Evolutionary conservation across 2,113 vertebrate genomes (phyloP), one percentile per base, ranked within the genome.

Genomic region (Pheucticus melanocephalus): DNA sequence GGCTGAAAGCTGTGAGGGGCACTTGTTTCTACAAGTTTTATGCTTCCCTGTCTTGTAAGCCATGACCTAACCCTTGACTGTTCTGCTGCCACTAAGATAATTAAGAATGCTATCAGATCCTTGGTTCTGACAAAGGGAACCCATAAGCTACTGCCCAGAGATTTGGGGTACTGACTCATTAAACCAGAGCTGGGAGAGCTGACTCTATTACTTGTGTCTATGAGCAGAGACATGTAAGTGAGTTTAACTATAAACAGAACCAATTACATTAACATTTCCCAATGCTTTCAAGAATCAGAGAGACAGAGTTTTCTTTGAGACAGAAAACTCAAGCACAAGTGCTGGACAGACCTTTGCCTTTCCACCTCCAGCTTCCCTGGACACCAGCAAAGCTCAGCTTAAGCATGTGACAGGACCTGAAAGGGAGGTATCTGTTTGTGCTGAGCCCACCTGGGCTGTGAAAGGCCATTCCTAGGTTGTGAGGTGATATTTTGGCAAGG

Each of bases 191-290:
- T 92, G 80, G 79, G 90, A 89, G 76, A 92, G 66, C 44, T 59
- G 47, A 65, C 84, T 80, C 44, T 85, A 69, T 77, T 78, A 71
- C 75, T 95, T 3, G 1, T 51, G 60, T 53, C 73, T 94, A 51
- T 60, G 76, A 94, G 63, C 39, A 57, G 70, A 95, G 48, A 85
- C 53, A 33, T 30, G 31, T 54, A 78, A 94, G 87, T 19, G 65
- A 84, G 88, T 95, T 88, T 95, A 94, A 94, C 94, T 94, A 86
- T 86, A 96, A 95, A 97, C 85, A 94, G 82, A 92, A 93, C 73
- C 93, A 96, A 95, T 95, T 91, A 93, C 79, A 92, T 92, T 87
- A 94, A 95, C 91, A 91, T 96, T 97, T 95, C 86, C 89, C 95
- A 93, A 39, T 5, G 17, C 86, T 96, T 97, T 92, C 92, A 94